These are phyloP conservation scores for Drosophila varians DNA, from an alignment of 1,140 invertebrate genomes.

Conservation along the genomic window DNA sequence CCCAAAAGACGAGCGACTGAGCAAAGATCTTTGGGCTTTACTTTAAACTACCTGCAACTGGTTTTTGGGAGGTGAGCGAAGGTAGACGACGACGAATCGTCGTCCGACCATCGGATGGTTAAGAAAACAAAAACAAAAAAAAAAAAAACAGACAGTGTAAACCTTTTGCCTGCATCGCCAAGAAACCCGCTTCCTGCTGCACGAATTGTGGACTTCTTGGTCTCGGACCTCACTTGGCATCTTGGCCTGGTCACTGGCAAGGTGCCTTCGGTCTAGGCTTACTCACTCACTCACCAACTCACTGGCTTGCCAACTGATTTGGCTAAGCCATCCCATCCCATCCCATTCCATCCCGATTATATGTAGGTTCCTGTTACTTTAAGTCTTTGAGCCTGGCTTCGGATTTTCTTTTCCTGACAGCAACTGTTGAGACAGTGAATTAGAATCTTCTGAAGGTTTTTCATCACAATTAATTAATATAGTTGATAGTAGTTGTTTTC, in stretches of 20 bases:
- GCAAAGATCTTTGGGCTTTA: conserved; percentile 71
- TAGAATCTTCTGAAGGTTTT: no score
- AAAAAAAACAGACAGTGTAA: no score
- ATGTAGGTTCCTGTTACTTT: no score
- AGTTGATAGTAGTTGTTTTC: no score
- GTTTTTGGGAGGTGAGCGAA: conserved; percentile 59
- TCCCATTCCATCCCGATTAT: no score
- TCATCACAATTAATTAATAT: no score
- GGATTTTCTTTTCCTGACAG: no score
- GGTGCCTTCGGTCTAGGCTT: conserved; percentile 46
- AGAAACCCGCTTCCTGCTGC: conserved; percentile 73
- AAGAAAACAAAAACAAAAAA: conserved; percentile 28
- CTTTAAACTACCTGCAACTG: conserved; percentile 82
- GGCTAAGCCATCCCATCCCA: conserved; percentile 16
- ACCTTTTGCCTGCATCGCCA: conserved; percentile 69
- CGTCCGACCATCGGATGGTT: not conserved
- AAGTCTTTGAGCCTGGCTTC: no score
- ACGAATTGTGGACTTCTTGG: conserved; percentile 52
- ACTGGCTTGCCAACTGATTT: conserved; percentile 37
- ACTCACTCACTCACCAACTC: no score
- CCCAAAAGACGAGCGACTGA: conserved; percentile 67
- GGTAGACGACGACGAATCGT: no score
- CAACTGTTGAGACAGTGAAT: no score
- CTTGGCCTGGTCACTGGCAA: conserved; percentile 33
- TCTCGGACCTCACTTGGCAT: conserved; percentile 15